These are phyloP conservation scores for Sus cebifrons DNA, from an alignment of 2,797 vertebrate genomes.

Conservation along the genomic window DNA sequence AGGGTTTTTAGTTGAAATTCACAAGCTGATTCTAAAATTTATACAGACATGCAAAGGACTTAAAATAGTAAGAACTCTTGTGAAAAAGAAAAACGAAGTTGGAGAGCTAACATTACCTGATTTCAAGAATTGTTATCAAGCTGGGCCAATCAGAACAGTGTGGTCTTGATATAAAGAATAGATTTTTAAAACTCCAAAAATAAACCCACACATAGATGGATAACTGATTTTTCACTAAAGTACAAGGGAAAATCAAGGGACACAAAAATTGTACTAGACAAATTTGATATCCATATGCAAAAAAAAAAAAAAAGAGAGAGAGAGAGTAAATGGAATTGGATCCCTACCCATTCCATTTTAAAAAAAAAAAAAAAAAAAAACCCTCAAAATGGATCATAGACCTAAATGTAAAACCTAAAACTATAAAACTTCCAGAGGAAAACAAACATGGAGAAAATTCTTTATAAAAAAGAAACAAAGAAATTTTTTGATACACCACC, in stretches of 20 bases:
- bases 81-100: background rate
- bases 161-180: background rate
- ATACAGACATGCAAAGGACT: background rate
- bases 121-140: background rate
- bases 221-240: background rate
- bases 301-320: background rate
- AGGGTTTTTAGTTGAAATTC: background rate
- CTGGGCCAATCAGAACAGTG: background rate
- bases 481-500: background rate
- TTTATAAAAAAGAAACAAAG: background rate
- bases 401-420: background rate
- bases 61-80: background rate
- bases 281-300: background rate
- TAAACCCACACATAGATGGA: background rate
- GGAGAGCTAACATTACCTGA: background rate
- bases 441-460: background rate
- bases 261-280: background rate
- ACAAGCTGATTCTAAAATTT: background rate
- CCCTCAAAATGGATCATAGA: background rate
- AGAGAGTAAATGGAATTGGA: background rate
- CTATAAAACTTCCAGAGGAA: background rate
- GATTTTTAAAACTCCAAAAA: background rate
- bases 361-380: background rate
- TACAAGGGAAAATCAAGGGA: background rate
- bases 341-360: background rate